A percentile compares a stretch with the other conserved stretches of the same genome.
Conservation (phyloP, 2,113 vertebrate species). For the Scortum barcoo region DNA sequence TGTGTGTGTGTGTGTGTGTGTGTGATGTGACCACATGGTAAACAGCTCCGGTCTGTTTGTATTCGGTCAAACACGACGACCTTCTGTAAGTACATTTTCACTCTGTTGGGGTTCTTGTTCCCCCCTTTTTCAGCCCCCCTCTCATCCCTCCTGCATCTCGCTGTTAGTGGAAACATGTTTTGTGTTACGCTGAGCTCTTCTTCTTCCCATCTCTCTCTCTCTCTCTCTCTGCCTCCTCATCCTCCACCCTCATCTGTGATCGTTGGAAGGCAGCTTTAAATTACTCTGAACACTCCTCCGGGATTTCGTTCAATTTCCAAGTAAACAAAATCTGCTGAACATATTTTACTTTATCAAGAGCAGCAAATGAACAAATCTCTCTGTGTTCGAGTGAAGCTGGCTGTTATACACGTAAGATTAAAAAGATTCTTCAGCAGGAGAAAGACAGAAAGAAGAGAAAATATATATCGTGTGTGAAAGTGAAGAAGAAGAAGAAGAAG, state of each 20-base stretch:
- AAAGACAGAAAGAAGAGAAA: neutral
- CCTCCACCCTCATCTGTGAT: constrained; percentile 13
- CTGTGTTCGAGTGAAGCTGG: neutral
- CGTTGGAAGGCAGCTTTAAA: constrained; percentile 33
- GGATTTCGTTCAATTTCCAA: constrained; percentile 30
- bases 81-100: neutral
- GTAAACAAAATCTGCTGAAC: constrained; percentile 40
- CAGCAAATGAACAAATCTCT: constrained; percentile 20
- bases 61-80: neutral
- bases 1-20: neutral
- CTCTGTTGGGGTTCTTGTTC: neutral
- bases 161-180: constrained; percentile 14
- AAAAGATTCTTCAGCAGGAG: constrained; percentile 12
- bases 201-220: neutral
- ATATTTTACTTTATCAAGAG: constrained; percentile 24
- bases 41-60: neutral
- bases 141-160: constrained; percentile 7
- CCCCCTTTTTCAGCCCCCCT: neutral
- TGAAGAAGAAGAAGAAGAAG: neutral
- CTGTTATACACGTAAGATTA: neutral
- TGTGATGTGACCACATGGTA: neutral
- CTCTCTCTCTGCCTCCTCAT: neutral
- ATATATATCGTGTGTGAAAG: neutral
- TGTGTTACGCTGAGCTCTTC: neutral
- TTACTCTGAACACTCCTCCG: constrained; percentile 20